Conservation (phyloP, 2,888 invertebrate species). For the Scrobipalpa atriplicella region DNA sequence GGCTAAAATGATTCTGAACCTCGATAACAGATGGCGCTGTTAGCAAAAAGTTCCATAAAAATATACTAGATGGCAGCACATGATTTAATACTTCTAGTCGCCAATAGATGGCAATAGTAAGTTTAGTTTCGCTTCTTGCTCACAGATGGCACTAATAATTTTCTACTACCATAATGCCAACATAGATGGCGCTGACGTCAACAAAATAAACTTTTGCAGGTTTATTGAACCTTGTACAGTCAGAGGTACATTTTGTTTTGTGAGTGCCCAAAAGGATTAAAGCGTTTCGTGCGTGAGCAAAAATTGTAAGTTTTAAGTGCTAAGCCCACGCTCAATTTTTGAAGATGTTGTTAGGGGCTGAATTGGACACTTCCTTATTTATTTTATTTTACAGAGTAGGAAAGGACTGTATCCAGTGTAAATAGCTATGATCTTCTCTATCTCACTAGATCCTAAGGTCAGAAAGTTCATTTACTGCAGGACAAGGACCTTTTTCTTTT, state of each 20-base stretch:
- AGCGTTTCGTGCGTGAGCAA: not conserved
- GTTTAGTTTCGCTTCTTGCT: not conserved
- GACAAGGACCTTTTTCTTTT: too few species aligned
- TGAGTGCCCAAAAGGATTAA: too few species aligned
- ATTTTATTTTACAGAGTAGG: not conserved
- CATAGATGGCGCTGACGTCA: not conserved
- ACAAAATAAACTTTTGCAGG: not conserved
- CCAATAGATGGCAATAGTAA: not conserved
- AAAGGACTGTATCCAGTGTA: not conserved
- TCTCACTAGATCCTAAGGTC: too few species aligned
- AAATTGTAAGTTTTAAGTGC: not conserved
- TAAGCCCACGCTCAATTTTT: too few species aligned
- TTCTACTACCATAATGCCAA: not conserved
- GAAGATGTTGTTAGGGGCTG: not conserved
- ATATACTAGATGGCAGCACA: not conserved
- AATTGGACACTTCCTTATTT: conserved; percentile 1
- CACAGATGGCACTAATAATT: not conserved
- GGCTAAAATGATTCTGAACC: not conserved
- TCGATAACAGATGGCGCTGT: not conserved
- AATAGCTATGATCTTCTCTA: too few species aligned
- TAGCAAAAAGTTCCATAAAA: not conserved
- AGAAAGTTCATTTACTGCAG: too few species aligned
- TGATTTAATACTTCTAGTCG: not conserved
- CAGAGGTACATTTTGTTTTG: too few species aligned
- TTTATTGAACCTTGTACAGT: conserved; percentile 1